Conservation (phyloP, 1,140 invertebrate genomes). For the Dryas iulia region DNA sequence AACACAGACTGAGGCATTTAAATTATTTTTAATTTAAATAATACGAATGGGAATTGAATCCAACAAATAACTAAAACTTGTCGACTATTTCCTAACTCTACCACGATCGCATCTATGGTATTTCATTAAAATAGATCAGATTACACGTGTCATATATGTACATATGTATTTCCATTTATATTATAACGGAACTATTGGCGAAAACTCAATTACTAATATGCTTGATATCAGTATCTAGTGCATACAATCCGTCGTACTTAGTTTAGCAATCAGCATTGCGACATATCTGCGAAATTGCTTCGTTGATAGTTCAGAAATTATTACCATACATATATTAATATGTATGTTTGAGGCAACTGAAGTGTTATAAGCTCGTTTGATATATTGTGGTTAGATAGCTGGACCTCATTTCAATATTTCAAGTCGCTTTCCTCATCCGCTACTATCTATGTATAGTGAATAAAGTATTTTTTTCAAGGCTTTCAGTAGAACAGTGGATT, state of each 20-base stretch:
- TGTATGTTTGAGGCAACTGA: neutral
- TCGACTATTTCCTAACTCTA: neutral
- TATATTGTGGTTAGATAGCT: neutral
- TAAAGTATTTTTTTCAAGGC: too few relatives aligned
- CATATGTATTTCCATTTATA: neutral
- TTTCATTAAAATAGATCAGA: neutral
- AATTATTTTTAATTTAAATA: too few relatives aligned
- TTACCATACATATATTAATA: constrained; percentile 2
- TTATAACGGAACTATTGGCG: neutral
- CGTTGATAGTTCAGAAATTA: constrained; percentile 13
- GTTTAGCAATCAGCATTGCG: constrained; percentile 1
- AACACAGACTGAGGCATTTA: too few relatives aligned
- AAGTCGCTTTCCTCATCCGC: too few relatives aligned
- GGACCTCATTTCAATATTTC: neutral
- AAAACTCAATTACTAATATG: constrained; percentile 2
- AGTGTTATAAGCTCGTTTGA: neutral
- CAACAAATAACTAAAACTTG: neutral
- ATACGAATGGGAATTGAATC: too few relatives aligned
- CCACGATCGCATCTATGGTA: neutral
- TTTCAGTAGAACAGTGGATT: too few relatives aligned
- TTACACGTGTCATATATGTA: neutral
- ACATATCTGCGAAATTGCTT: constrained; percentile 9
- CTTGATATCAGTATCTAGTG: neutral
- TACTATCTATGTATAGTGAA: neutral
- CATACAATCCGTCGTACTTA: constrained; percentile 1